These are phyloP conservation scores for Opisthograptis luteolata DNA, from an alignment of 2,888 invertebrate genomes.

Conservation along the genomic window DNA sequence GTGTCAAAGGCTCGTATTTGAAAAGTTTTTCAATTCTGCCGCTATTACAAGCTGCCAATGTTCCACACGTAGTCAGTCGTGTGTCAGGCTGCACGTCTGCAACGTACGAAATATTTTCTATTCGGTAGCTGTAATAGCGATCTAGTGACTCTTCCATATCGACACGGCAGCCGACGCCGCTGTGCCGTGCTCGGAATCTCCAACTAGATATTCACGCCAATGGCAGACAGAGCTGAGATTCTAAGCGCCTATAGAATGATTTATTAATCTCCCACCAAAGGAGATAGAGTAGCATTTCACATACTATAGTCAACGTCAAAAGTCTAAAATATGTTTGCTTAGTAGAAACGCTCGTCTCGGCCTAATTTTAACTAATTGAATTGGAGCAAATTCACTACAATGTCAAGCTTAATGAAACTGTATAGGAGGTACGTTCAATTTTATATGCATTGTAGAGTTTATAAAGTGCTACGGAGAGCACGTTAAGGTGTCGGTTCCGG, in stretches of 20 bases:
- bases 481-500: no score
- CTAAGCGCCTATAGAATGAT: constrained; percentile 6
- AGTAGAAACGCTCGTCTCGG: no score
- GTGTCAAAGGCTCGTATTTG: background rate
- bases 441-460: no score
- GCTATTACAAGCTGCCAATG: constrained; percentile 1
- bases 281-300: no score
- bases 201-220: constrained; percentile 17
- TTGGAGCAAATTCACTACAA: no score
- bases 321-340: no score
- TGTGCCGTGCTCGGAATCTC: constrained; percentile 17
- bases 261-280: constrained; percentile 7
- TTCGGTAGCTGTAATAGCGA: constrained; percentile 16
- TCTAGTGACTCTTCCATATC: constrained; percentile 15
- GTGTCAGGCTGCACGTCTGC: constrained; percentile 11
- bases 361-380: no score
- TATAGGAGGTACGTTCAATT: no score
- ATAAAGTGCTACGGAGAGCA: no score
- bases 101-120: constrained; percentile 13
- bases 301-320: no score
- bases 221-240: constrained; percentile 14
- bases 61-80: background rate
- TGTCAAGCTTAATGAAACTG: no score
- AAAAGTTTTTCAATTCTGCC: background rate
- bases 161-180: constrained; percentile 11